Evolutionary conservation across 2,888 invertebrate genomes (phyloP).

Genomic region (Platyscelio sp.): DNA sequence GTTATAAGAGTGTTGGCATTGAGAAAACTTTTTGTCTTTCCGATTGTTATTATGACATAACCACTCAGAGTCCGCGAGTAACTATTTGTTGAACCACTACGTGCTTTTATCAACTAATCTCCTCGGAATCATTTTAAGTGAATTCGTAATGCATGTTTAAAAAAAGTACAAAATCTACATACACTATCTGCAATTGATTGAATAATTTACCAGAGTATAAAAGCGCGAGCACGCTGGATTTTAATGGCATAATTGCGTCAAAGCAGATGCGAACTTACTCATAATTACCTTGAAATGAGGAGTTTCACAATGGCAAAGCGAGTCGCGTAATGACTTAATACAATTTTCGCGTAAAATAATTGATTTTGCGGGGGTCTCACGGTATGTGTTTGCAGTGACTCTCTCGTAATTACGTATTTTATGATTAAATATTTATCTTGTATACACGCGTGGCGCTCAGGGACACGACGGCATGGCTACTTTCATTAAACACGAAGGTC

Average conservation of each 20-base stretch:
- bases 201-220: background rate
- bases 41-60: too few species aligned
- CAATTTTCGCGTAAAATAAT: constrained; percentile 47
- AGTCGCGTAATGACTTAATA: constrained; percentile 19
- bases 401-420: constrained; percentile 40
- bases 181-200: too few species aligned
- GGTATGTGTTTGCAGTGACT: background rate
- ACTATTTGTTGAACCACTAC: too few species aligned
- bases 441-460: constrained; percentile 34
- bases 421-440: constrained; percentile 55
- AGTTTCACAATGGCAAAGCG: constrained; percentile 16
- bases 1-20: too few species aligned
- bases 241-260: constrained; percentile 1
- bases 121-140: too few species aligned
- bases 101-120: too few species aligned
- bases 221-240: background rate
- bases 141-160: too few species aligned
- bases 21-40: too few species aligned
- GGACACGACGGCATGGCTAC: constrained; percentile 35
- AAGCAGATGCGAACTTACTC: background rate
- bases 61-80: too few species aligned
- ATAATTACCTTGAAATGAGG: constrained; percentile 17
- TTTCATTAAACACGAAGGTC: constrained; percentile 64
- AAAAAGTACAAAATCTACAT: too few species aligned
- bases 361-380: constrained; percentile 20